These are phyloP conservation scores for Tipula vernalis DNA, from an alignment of 2,888 invertebrate genomes.

Conservation along the genomic window DNA sequence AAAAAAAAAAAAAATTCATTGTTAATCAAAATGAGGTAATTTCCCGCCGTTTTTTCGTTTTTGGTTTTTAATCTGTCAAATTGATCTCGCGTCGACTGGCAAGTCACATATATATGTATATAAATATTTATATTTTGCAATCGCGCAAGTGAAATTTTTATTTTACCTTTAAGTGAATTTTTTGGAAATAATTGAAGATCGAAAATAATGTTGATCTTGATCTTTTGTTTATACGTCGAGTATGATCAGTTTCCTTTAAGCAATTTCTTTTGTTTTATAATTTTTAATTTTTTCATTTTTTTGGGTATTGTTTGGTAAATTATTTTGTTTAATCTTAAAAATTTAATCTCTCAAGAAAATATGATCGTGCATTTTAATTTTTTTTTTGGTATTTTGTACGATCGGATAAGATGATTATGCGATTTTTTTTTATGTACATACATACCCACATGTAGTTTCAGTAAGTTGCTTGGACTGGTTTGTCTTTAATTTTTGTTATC, in stretches of 20 bases:
- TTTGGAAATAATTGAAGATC: neutral
- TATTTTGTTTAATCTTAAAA: neutral
- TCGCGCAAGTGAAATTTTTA: neutral
- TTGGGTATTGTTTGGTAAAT: neutral
- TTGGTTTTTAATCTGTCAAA: neutral
- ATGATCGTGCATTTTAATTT: neutral
- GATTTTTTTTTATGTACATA: neutral
- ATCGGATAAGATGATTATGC: neutral
- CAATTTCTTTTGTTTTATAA: neutral
- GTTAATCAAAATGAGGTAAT: neutral
- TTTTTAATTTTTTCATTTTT: neutral
- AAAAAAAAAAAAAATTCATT: neutral
- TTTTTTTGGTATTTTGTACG: neutral
- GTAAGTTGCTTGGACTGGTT: neutral
- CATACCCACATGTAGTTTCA: neutral
- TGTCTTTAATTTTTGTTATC: neutral
- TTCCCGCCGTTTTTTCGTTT: neutral
- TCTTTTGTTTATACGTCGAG: neutral
- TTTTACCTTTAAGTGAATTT: neutral
- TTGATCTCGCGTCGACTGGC: neutral
- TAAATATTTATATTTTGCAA: neutral
- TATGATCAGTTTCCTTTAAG: neutral
- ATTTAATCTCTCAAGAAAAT: neutral
- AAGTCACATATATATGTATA: neutral
- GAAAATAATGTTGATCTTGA: neutral